Conservation (phyloP, 2,113 vertebrate species). For the Charina bottae region DNA sequence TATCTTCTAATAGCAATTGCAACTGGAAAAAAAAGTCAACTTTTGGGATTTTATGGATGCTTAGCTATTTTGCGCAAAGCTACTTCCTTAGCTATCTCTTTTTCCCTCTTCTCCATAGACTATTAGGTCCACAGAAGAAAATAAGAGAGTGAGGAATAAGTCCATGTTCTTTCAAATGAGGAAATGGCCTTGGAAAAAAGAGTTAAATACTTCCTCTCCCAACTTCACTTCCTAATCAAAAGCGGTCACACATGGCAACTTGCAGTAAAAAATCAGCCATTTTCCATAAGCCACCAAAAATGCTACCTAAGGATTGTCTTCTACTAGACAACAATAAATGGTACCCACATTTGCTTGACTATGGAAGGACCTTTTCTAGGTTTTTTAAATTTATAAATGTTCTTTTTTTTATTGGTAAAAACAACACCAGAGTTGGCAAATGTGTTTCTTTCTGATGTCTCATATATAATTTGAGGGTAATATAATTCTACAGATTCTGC, state of each 20-base stretch:
- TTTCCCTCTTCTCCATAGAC: not conserved
- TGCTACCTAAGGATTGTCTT: not conserved
- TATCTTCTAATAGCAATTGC: not conserved
- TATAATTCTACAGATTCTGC: not conserved
- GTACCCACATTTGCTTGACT: not conserved
- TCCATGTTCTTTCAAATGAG: not conserved
- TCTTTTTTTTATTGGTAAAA: not conserved
- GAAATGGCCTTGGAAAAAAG: not conserved
- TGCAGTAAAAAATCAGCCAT: not conserved
- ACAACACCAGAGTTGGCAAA: not conserved
- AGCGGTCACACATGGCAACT: not conserved
- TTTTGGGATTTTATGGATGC: not conserved
- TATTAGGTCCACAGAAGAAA: not conserved
- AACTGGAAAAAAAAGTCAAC: not conserved
- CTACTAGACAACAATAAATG: not conserved
- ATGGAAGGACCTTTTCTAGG: not conserved
- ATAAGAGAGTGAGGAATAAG: not conserved
- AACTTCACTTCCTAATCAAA: not conserved
- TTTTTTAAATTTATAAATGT: not conserved
- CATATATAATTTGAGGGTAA: not conserved
- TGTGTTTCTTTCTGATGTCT: not conserved
- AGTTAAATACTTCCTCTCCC: not conserved
- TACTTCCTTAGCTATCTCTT: not conserved
- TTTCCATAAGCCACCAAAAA: not conserved
- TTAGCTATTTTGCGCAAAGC: not conserved